Base-by-base conservation (phyloP, 2,888 invertebrate species). In the Thecophora atra region DNA sequence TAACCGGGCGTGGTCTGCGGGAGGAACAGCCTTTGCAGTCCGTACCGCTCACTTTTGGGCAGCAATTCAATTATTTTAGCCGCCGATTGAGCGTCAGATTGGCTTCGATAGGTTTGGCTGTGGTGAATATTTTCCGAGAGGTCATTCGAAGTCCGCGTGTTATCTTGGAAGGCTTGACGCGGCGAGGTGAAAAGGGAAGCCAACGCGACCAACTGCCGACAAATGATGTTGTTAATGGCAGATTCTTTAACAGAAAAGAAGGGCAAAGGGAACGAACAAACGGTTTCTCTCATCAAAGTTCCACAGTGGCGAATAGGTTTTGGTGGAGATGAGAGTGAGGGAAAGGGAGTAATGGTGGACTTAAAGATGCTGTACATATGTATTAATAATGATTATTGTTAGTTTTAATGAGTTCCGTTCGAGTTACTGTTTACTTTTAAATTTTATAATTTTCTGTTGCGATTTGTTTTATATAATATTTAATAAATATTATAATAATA, bases 61-160 rank as follows among this genome's bases (percentile, higher is more conserved):
- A 79, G n/a, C 76, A 76, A 60, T 78, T 83, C 7, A 74, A 79
- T 56, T 73, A 76, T 1, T 72, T 77, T 15, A 76, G 78, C 3
- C 81, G 82, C 0, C 81, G 85, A 65, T 78, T 85, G 72, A 83
- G 83, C 66, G 83, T 86, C 17, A 82, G 82, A 73, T 75, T 85
- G 65, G 85, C 85, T 15, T 86, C 85, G 11, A 82, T 85, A n/a
- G 85, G 84, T 56, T 79, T 85, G 76, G 82, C 84, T 0, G 84
- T 84, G 2, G 80, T 80, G 17, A 86, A 83, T 76, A 80, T 86
- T 44, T 76, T 86, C 7, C 83, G 83, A 3, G 86, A 86, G 77
- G 80, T 84, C 26, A 79, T 83, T 0, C 82, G 78, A 66, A 78
- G 81, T 21, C 82, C 81, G 3, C 79, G 78, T 15, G 77, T 75